Percentiles rank a stretch among this genome's conserved stretches.
phyloP scores from a whole-genome alignment of 2,888 invertebrate genomes.

The Nomada fabriciana region DNA sequence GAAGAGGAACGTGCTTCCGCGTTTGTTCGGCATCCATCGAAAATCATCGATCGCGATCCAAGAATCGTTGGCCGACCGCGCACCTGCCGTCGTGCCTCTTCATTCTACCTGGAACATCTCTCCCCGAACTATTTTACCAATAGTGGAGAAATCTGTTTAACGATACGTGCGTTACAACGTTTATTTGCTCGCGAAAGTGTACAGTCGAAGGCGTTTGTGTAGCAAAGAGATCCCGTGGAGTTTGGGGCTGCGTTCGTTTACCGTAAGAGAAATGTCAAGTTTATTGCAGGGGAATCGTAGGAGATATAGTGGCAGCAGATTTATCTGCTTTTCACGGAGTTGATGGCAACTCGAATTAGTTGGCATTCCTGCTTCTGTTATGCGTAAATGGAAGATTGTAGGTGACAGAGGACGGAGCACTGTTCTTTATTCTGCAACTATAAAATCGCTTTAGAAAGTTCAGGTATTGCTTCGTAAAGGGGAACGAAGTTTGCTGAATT shows the following conservation, averaged over 20 bases:
- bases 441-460: too few species aligned
- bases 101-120: not conserved
- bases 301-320: too few species aligned
- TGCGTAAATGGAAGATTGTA: too few species aligned
- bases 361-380: too few species aligned
- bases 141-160: too few species aligned
- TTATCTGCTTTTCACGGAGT: too few species aligned
- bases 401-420: too few species aligned
- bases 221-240: not conserved
- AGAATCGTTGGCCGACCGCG: conserved; percentile 8
- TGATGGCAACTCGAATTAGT: too few species aligned
- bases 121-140: not conserved
- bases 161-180: not conserved
- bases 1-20: conserved; percentile 62
- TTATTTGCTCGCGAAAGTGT: not conserved
- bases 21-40: conserved; percentile 38
- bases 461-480: not conserved
- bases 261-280: too few species aligned
- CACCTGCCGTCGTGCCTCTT: conserved; percentile 11
- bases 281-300: not conserved
- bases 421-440: too few species aligned
- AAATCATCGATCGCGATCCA: conserved; percentile 60
- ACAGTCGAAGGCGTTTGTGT: not conserved
- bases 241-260: not conserved
- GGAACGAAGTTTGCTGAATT: not conserved